Conservation (phyloP, 2,113 vertebrate species). For the Myanophis thanlyinensis region DNA sequence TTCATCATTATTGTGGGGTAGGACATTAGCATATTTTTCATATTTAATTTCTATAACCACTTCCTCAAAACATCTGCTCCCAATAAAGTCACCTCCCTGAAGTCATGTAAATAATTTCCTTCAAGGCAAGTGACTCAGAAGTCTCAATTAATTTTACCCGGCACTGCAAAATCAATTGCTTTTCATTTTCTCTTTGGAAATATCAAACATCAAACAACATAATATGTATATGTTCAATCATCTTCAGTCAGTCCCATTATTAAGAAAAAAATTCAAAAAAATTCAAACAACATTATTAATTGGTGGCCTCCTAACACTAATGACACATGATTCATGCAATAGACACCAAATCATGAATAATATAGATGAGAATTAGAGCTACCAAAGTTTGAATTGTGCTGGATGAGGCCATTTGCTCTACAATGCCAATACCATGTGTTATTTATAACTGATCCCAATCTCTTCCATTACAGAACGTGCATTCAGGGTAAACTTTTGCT, state of each 20-base stretch:
- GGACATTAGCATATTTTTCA: not conserved
- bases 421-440: not conserved
- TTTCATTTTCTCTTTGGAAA: constrained; percentile 33
- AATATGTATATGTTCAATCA: not conserved
- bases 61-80: constrained; percentile 13
- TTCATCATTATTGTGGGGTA: not conserved
- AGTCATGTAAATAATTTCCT: constrained; percentile 10
- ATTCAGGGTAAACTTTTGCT: not conserved
- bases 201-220: constrained; percentile 25
- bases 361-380: not conserved
- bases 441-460: not conserved
- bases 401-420: not conserved
- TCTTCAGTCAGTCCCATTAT: not conserved
- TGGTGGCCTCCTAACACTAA: not conserved
- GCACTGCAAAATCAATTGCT: not conserved
- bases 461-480: not conserved
- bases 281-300: not conserved
- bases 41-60: constrained; percentile 9
- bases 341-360: not conserved
- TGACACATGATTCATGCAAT: not conserved
- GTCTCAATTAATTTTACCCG: constrained; percentile 17
- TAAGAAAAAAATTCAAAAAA: not conserved
- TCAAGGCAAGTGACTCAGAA: constrained; percentile 19
- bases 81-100: not conserved
- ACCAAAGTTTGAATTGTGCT: not conserved